phyloP scores from a whole-genome alignment of 2,113 vertebrate genomes.

The Isurus oxyrinchus region DNA sequence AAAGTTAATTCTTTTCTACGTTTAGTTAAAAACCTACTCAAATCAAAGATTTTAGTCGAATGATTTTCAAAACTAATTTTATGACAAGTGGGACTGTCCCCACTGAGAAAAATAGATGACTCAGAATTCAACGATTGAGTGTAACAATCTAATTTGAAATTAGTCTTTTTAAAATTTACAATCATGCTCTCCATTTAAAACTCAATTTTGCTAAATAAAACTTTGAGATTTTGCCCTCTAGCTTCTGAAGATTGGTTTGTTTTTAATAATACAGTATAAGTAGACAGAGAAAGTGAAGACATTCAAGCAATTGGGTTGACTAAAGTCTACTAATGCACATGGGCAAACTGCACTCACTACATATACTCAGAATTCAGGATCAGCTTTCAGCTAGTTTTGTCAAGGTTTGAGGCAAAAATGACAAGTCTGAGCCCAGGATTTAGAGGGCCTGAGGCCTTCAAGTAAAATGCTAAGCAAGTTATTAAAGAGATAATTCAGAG shows the following conservation, averaged over 20 bases:
- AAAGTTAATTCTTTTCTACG: no score
- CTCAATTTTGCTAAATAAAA: not conserved
- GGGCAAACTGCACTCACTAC: not conserved
- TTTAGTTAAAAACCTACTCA: not conserved
- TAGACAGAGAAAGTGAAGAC: not conserved
- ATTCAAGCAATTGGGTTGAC: not conserved
- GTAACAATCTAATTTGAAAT: not conserved
- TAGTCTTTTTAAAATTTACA: not conserved
- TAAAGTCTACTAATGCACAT: not conserved
- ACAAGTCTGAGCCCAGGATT: not conserved
- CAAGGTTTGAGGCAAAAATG: not conserved
- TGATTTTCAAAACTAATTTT: not conserved
- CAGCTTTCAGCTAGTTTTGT: not conserved
- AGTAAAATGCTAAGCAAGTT: not conserved
- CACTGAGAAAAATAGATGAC: not conserved
- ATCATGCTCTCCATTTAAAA: not conserved
- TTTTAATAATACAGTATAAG: not conserved
- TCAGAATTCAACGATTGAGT: not conserved
- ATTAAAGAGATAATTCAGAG: no score
- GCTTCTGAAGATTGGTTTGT: not conserved
- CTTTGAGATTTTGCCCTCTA: not conserved
- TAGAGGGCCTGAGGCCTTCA: not conserved
- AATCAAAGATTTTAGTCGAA: not conserved
- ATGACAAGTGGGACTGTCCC: not conserved
- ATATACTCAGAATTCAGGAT: not conserved